Base-by-base conservation (phyloP, 2,888 invertebrate genomes). In the Chymomyza caudatula region DNA sequence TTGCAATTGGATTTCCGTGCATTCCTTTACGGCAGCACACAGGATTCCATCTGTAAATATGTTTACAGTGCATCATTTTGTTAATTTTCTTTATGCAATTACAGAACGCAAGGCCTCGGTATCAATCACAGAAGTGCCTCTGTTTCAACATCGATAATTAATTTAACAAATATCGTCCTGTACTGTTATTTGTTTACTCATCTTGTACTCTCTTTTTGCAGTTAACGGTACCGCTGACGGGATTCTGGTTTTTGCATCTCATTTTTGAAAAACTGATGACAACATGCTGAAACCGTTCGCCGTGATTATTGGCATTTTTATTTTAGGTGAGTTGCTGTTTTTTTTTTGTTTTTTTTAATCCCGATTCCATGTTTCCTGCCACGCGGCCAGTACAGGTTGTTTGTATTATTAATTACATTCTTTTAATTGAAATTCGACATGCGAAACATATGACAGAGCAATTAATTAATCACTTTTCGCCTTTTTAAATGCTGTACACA, bases 251-350 rank as follows among this genome's bases (percentile, higher is more conserved):
- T 73, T 62, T 63, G 67, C 67, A 60, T 71, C 67, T 51, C 22
- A 66, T 67, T 73, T 74, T 78, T 67, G 42, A 63, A 65, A 69
- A 85, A 79, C 76, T 68, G 77, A 77, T 75, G 85, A 77, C 87
- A 87, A 85, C 77, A 87, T 87, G 87, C 77, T 78, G 76, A 85
- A 77, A 63, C 85, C 75, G 67, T 69, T 88, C 62, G 71, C 85
- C 70, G 69, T 88, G 71, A 87, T 87, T 78, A 78, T 88, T 69
- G 88, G 81, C 57, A 70, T 88, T 83, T 85, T 87, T 76, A 78
- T 87, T 83, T 88, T 87, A 74, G 87, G 87, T 87, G 61, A 88
- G 87, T 87, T 54, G 43, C 22, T 37, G 51, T 43, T 54, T 52
- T 57, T 44, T 51, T 52, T 49, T 11, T 37, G 29, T 37, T 2